Conservation (phyloP, 2,797 vertebrate species). For the Notamacropus eugenii region DNA sequence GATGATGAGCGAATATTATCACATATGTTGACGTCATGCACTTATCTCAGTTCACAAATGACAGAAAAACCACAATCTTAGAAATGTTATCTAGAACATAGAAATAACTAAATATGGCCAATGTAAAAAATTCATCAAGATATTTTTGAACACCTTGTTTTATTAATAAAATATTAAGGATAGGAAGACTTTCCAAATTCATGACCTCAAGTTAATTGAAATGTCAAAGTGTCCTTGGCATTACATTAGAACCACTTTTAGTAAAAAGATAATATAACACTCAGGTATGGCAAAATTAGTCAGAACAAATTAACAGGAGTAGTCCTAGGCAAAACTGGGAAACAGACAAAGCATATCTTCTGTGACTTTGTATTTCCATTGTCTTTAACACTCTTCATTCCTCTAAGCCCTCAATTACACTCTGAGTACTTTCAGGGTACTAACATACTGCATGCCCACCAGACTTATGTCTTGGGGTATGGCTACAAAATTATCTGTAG, state of each 20-base stretch:
- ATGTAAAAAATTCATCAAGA: slow-evolving; percentile 18
- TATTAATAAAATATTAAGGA: neutral
- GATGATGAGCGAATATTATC: neutral
- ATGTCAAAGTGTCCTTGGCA: neutral
- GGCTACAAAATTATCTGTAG: slow-evolving; percentile 27
- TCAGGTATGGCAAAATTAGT: neutral
- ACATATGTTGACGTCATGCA: neutral
- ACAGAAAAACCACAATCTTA: neutral
- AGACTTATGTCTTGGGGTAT: neutral
- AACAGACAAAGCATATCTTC: neutral
- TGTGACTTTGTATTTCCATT: neutral
- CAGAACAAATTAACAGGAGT: neutral
- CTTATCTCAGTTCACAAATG: neutral
- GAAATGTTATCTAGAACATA: neutral
- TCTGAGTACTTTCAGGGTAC: neutral
- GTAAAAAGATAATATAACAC: neutral
- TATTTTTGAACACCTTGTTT: neutral
- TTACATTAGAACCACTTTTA: slow-evolving; percentile 40
- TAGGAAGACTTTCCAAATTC: slow-evolving; percentile 25
- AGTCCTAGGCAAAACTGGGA: neutral
- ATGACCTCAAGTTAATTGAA: neutral
- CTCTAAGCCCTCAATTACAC: neutral
- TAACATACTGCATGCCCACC: neutral
- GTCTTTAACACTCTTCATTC: neutral
- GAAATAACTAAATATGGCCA: slow-evolving; percentile 17